Percentiles rank a stretch among this genome's conserved stretches.
phyloP scores from a whole-genome alignment of 2,113 vertebrate genomes.

The Muntiacus muntjak region DNA sequence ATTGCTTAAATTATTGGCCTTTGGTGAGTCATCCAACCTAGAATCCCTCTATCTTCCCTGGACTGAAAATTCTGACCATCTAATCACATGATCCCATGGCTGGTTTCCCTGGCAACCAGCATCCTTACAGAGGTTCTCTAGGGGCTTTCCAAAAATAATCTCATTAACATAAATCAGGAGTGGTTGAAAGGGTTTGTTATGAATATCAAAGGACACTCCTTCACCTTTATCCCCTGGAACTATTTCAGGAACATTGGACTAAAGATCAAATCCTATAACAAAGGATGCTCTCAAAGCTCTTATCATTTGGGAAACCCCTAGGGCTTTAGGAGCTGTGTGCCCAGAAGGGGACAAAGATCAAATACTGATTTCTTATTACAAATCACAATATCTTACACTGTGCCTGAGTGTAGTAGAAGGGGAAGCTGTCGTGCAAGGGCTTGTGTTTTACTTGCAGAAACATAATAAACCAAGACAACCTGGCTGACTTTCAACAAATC shows the following conservation, averaged over 20 bases:
- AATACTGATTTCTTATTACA: neutral
- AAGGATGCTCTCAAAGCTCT: neutral
- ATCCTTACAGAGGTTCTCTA: neutral
- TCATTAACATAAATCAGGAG: neutral
- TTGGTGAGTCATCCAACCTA: neutral
- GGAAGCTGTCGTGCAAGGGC: neutral
- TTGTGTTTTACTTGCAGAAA: neutral
- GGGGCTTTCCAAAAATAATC: neutral
- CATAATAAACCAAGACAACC: neutral
- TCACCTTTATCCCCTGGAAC: neutral
- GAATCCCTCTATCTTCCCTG: neutral
- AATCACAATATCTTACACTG: neutral
- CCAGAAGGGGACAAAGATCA: neutral
- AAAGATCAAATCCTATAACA: neutral
- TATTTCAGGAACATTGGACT: neutral
- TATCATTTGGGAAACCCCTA: rapidly evolving
- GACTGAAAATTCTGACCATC: neutral
- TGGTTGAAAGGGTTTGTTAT: neutral
- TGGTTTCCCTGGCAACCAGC: neutral
- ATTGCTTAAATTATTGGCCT: neutral
- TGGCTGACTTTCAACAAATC: neutral
- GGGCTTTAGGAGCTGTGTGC: neutral
- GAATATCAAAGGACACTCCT: neutral
- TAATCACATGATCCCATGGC: rapidly evolving
- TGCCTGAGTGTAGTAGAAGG: neutral